phyloP scores from a whole-genome alignment of 37 sponge, comb jelly and placozoan species.

The Amphimedon queenslandica region DNA sequence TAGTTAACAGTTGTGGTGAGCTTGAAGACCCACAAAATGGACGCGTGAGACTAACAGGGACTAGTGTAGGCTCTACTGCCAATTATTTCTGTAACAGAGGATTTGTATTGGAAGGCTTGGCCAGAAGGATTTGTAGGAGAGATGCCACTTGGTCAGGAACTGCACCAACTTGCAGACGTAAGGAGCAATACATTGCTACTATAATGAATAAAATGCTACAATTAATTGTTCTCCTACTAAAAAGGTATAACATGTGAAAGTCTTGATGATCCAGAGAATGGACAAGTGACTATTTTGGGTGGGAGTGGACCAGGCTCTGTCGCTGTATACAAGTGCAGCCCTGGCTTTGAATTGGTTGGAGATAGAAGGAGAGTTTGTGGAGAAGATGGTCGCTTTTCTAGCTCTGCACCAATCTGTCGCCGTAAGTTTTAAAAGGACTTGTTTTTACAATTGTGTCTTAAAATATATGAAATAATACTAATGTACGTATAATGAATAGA shows the following conservation, averaged over 20 bases:
- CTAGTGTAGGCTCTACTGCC: constrained; percentile 30
- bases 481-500: no score
- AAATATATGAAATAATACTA: no score
- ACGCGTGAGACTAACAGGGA: constrained; percentile 15
- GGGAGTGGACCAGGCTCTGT: neutral
- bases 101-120: constrained; percentile 27
- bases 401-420: constrained; percentile 1
- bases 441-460: no score
- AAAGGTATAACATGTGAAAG: constrained; percentile 28
- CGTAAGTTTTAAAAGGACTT: neutral
- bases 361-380: constrained; percentile 9
- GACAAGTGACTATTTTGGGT: constrained; percentile 17
- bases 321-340: constrained; percentile 36
- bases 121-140: constrained; percentile 14
- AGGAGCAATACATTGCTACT: neutral
- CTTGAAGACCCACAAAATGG: constrained; percentile 36
- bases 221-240: neutral
- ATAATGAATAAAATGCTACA: neutral
- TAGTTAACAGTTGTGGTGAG: constrained; percentile 39
- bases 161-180: constrained; percentile 52
- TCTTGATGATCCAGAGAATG: constrained; percentile 28
- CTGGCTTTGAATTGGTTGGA: constrained; percentile 39
- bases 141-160: constrained; percentile 50
- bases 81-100: constrained; percentile 50
- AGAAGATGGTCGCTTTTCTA: neutral